A percentile compares a stretch with the other conserved stretches of the same genome.
Evolutionary conservation across 2,113 vertebrate species (phyloP).

Genomic region (Podarcis muralis): DNA sequence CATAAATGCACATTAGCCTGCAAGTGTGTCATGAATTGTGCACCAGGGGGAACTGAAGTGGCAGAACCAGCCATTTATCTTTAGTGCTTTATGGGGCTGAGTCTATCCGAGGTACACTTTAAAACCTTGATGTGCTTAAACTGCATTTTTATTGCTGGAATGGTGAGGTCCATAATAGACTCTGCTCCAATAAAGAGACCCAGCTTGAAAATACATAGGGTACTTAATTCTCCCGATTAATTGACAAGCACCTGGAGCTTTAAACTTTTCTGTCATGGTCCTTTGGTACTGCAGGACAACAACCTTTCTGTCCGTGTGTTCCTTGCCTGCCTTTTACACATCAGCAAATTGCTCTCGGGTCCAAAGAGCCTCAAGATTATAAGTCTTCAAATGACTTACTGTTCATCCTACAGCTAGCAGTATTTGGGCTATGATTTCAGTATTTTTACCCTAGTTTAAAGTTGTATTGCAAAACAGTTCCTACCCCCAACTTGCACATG

Average conservation of each 20-base stretch:
- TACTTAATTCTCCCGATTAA: neutral
- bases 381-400: neutral
- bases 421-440: neutral
- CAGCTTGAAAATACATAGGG: neutral
- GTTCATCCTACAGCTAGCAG: neutral
- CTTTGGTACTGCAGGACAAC: neutral
- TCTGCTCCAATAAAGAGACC: neutral
- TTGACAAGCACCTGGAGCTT: neutral
- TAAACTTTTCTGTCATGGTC: neutral
- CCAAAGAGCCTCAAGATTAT: neutral
- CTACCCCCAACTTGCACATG: neutral
- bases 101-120: neutral
- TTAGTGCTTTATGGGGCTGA: neutral
- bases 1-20: neutral
- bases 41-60: neutral
- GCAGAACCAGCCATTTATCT: neutral
- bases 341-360: neutral
- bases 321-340: neutral
- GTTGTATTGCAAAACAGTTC: neutral
- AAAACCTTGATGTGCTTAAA: neutral
- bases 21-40: neutral
- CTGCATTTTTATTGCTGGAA: neutral
- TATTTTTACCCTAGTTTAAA: neutral
- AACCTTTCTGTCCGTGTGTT: neutral
- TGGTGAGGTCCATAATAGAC: neutral